These are phyloP conservation scores for Vanessa tameamea DNA, from an alignment of 1,140 invertebrate genomes.

Conservation along the genomic window DNA sequence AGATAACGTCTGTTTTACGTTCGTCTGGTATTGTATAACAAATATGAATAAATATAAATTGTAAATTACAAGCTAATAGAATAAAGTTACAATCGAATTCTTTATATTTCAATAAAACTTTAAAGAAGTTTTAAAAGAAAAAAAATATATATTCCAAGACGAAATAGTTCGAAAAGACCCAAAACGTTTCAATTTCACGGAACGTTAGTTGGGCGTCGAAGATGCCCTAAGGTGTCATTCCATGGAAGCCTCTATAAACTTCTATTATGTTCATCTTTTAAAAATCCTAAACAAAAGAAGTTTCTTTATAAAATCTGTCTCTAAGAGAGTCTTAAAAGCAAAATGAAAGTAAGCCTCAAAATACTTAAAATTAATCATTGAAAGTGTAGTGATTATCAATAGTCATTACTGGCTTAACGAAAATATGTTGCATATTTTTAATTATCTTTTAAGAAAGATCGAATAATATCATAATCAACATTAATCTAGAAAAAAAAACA, in stretches of 20 bases:
- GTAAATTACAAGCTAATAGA: too few relatives aligned
- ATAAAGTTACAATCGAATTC: too few relatives aligned
- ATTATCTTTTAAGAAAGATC: too few relatives aligned
- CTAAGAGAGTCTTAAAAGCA: background rate
- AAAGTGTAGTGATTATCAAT: too few relatives aligned
- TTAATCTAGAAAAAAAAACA: too few relatives aligned
- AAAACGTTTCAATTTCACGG: slow-evolving; percentile 75
- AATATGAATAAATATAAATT: too few relatives aligned
- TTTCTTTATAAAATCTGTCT: background rate
- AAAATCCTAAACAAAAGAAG: slow-evolving; percentile 27
- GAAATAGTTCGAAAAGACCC: slow-evolving; percentile 30
- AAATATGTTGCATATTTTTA: too few relatives aligned
- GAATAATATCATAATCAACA: too few relatives aligned
- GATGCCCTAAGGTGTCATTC: slow-evolving; percentile 76
- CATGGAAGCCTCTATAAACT: slow-evolving; percentile 48
- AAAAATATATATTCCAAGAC: slow-evolving; percentile 15
- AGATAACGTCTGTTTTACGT: too few relatives aligned
- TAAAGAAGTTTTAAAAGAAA: background rate
- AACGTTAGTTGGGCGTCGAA: slow-evolving; percentile 72
- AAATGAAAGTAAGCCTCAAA: background rate
- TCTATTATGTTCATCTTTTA: slow-evolving; percentile 26
- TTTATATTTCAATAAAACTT: background rate
- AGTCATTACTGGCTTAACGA: too few relatives aligned
- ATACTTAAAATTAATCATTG: background rate
- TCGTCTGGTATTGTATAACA: too few relatives aligned